phyloP scores from a whole-genome alignment of 2,113 vertebrate species.

The Leptobrachium leishanense region DNA sequence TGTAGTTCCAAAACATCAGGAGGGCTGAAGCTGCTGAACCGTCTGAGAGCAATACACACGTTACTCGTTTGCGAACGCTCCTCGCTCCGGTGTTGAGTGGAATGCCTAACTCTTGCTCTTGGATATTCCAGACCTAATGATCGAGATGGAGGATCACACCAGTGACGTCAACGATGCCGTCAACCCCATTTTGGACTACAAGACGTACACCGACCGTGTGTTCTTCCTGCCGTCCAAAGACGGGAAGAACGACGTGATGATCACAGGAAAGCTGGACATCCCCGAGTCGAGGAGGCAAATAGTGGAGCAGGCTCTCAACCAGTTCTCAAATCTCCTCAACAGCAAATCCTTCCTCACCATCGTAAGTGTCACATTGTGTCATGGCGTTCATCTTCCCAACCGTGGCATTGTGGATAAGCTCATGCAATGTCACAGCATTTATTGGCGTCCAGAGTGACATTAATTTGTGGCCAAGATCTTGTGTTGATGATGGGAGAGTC shows the following conservation, averaged over 20 bases:
- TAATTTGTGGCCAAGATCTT: too few relatives aligned
- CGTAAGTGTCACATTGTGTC: slow-evolving; percentile 61
- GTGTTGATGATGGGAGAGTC: too few relatives aligned
- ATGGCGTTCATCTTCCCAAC: too few relatives aligned
- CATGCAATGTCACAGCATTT: too few relatives aligned
- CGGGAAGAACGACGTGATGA: slow-evolving; percentile 87
- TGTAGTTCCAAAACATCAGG: too few relatives aligned
- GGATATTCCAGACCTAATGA: slow-evolving; percentile 87
- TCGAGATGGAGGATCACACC: slow-evolving; percentile 97
- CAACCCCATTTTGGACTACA: slow-evolving; percentile 92
- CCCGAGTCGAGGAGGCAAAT: slow-evolving; percentile 77
- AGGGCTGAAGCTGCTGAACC: too few relatives aligned
- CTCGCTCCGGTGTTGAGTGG: too few relatives aligned
- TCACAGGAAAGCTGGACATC: slow-evolving; percentile 85
- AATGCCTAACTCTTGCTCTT: neutral
- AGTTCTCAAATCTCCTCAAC: slow-evolving; percentile 96
- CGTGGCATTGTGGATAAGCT: too few relatives aligned
- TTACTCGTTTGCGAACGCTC: too few relatives aligned
- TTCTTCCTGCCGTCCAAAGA: slow-evolving; percentile 95
- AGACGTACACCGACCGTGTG: slow-evolving; percentile 89
- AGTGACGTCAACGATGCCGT: slow-evolving; percentile 88
- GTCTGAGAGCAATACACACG: too few relatives aligned
- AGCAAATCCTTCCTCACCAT: slow-evolving; percentile 96
- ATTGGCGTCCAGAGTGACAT: too few relatives aligned
- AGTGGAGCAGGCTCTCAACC: slow-evolving; percentile 87